phyloP scores from a whole-genome alignment of 1,140 invertebrate species.

The Ganaspis sp. region DNA sequence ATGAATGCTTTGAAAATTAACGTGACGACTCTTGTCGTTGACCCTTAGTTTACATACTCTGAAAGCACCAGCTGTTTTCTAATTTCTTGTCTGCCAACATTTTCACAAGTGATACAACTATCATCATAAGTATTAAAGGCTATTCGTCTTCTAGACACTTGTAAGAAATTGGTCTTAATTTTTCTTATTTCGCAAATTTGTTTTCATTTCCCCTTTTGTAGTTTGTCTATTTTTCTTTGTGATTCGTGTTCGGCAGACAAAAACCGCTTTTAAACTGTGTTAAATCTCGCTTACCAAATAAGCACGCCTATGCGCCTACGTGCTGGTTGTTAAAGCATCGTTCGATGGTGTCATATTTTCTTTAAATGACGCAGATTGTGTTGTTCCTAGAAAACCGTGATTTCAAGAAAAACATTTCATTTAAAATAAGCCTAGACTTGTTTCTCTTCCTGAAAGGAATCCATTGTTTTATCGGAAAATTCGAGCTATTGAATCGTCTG shows the following conservation, averaged over 20 bases:
- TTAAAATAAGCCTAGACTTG: not conserved
- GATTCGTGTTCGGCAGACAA: not conserved
- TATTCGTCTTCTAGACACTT: not conserved
- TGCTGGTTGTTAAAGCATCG: conserved; percentile 39
- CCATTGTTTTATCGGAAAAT: not conserved
- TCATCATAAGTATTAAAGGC: not conserved
- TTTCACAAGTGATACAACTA: not conserved
- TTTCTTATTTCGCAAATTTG: not conserved
- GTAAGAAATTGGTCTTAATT: not conserved
- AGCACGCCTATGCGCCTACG: conserved; percentile 48
- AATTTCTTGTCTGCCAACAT: conserved; percentile 10
- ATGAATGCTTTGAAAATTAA: not conserved
- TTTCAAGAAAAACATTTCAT: not conserved
- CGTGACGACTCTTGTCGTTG: not conserved
- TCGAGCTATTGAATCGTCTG: not conserved
- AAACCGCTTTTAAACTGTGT: not conserved
- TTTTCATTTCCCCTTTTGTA: not conserved
- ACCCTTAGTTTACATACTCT: conserved; percentile 4
- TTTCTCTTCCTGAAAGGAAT: not conserved
- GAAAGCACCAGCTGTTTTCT: conserved; percentile 2
- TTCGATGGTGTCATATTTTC: conserved; percentile 42
- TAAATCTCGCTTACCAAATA: conserved; percentile 54
- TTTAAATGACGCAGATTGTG: conserved; percentile 20
- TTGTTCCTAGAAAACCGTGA: conserved; percentile 19
- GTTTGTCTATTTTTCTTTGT: not conserved